phyloP scores from a whole-genome alignment of 2,888 invertebrate genomes.

The Acleris emargana region DNA sequence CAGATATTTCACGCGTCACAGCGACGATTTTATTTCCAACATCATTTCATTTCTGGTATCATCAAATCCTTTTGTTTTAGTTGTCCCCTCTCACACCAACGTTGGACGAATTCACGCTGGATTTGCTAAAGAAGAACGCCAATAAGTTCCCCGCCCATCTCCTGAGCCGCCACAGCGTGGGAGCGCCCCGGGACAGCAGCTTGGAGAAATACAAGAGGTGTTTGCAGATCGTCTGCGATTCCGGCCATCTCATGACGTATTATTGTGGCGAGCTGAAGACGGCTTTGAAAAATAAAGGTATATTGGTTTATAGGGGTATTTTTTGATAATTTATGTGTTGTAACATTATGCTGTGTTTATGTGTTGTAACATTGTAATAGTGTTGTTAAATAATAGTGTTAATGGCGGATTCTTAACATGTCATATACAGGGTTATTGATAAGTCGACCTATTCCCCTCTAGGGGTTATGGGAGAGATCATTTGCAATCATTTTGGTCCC shows the following conservation, averaged over 20 bases:
- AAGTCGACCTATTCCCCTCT: no score
- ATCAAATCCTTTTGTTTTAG: conserved; percentile 32
- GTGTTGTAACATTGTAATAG: no score
- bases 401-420: no score
- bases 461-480: no score
- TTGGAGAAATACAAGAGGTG: conserved; percentile 43
- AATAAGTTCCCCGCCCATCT: conserved; percentile 38
- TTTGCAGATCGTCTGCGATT: conserved; percentile 54
- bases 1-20: no score
- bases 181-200: conserved; percentile 26
- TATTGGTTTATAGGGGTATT: not conserved
- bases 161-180: not conserved
- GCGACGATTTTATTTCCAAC: no score
- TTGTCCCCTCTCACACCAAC: conserved; percentile 29
- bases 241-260: conserved; percentile 42
- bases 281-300: conserved; percentile 12
- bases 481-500: no score
- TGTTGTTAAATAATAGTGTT: no score
- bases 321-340: no score
- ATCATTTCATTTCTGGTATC: no score
- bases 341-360: no score
- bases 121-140: conserved; percentile 20
- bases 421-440: no score
- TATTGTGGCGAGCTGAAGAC: conserved; percentile 43
- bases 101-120: conserved; percentile 39